These are phyloP conservation scores for Sphaeramia orbicularis DNA, from an alignment of 2,797 vertebrate species.

Conservation along the genomic window DNA sequence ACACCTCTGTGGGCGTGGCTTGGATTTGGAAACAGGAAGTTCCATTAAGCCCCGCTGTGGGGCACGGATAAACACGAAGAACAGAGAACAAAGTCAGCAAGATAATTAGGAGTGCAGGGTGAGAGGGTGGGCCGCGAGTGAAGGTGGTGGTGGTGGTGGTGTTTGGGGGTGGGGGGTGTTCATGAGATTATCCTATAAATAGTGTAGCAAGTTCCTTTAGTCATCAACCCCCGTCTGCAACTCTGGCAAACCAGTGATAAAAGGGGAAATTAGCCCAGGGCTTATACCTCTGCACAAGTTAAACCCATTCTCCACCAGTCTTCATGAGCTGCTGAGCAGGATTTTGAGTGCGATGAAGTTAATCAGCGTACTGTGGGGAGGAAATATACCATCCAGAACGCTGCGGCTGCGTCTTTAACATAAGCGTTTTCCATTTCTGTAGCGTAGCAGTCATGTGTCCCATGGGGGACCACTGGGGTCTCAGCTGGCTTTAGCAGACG, in stretches of 20 bases:
- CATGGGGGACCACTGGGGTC: constrained; percentile 30
- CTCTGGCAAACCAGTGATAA: constrained; percentile 44
- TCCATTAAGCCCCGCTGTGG: constrained; percentile 28
- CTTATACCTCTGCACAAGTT: constrained; percentile 51
- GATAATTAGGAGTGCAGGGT: constrained; percentile 48
- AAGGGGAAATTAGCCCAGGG: constrained; percentile 31
- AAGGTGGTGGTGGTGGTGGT: neutral
- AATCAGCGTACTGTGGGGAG: constrained; percentile 39
- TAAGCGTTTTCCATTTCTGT: constrained; percentile 40
- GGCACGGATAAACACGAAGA: constrained; percentile 18
- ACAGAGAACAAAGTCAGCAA: constrained; percentile 55
- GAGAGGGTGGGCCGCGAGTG: constrained; percentile 16
- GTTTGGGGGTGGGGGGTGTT: constrained; percentile 41
- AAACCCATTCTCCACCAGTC: constrained; percentile 56
- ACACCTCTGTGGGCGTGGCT: neutral
- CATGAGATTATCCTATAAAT: constrained; percentile 58
- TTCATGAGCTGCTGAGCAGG: constrained; percentile 39
- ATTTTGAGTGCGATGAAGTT: constrained; percentile 56
- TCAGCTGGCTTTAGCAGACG: constrained; percentile 33
- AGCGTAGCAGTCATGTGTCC: constrained; percentile 9
- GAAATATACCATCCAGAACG: constrained; percentile 11
- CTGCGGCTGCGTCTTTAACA: constrained; percentile 13
- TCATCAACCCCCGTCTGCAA: constrained; percentile 29
- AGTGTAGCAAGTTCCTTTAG: constrained; percentile 52
- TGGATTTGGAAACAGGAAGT: constrained; percentile 62